These are phyloP conservation scores for Oncopodura yosiiana DNA, from an alignment of 1,140 invertebrate genomes.

Conservation along the genomic window DNA sequence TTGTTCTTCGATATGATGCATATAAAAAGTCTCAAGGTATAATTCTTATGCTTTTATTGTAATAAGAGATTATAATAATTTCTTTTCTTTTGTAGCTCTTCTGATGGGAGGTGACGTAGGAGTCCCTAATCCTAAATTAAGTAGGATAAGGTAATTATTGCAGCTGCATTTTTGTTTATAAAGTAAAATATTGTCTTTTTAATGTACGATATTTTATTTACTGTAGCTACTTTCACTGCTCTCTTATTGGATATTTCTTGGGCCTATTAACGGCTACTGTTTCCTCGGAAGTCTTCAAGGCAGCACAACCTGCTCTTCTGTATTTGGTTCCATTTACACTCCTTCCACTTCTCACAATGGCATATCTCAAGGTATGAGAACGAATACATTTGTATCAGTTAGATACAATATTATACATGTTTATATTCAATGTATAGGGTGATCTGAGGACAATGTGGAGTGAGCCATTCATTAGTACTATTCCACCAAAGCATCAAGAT, in stretches of 20 bases:
- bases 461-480: slow-evolving; percentile 82
- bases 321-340: slow-evolving; percentile 96
- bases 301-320: slow-evolving; percentile 89
- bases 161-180: too few species aligned
- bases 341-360: slow-evolving; percentile 89
- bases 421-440: slow-evolving; percentile 53
- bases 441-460: slow-evolving; percentile 95
- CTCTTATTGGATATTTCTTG: slow-evolving; percentile 92
- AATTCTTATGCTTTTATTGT: too few species aligned
- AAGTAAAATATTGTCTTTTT: neutral
- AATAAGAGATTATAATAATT: neutral
- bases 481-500: slow-evolving; percentile 62
- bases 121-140: too few species aligned
- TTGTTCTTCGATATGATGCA: slow-evolving; percentile 88
- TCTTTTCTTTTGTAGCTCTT: too few species aligned
- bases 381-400: neutral
- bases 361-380: slow-evolving; percentile 77
- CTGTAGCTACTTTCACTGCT: slow-evolving; percentile 86
- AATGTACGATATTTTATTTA: slow-evolving; percentile 7
- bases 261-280: slow-evolving; percentile 92
- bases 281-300: slow-evolving; percentile 94
- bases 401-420: slow-evolving; percentile 8
- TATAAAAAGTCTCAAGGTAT: slow-evolving; percentile 85
- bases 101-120: too few species aligned
- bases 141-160: too few species aligned